Evolutionary conservation across 1,140 invertebrate genomes (phyloP).

Genomic region (Aphelinus atriplicis): DNA sequence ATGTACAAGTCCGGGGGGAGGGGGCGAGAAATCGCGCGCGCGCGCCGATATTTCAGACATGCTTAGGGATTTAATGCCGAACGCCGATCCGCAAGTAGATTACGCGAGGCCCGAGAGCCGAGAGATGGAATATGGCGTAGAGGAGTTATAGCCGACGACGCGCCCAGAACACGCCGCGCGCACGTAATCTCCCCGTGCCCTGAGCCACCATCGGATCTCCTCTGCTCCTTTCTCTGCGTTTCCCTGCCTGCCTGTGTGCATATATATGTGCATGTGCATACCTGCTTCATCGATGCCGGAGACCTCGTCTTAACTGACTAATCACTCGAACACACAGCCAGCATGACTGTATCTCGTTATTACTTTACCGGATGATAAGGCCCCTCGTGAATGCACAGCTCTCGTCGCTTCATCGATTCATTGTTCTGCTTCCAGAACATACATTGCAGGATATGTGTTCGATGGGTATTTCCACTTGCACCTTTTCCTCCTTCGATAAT

Average conservation of each 20-base stretch:
- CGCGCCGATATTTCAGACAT: slow-evolving; percentile 32
- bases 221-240: neutral
- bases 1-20: neutral
- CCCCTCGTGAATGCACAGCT: too few species aligned
- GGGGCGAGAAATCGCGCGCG: slow-evolving; percentile 3
- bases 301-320: too few species aligned
- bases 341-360: too few species aligned
- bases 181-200: slow-evolving; percentile 39
- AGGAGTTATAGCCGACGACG: slow-evolving; percentile 46
- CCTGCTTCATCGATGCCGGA: too few species aligned
- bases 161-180: slow-evolving; percentile 30
- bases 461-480: too few species aligned
- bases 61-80: slow-evolving; percentile 48
- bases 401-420: too few species aligned
- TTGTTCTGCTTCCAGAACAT: too few species aligned
- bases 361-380: too few species aligned
- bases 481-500: too few species aligned
- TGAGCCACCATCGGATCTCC: neutral
- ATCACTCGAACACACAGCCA: too few species aligned
- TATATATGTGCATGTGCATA: too few species aligned
- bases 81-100: slow-evolving; percentile 47
- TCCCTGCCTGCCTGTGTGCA: neutral
- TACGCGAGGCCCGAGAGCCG: slow-evolving; percentile 29
- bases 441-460: too few species aligned
- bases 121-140: neutral